Evolutionary conservation across 1,140 invertebrate genomes (phyloP).

Genomic region (Lethocerus indicus): DNA sequence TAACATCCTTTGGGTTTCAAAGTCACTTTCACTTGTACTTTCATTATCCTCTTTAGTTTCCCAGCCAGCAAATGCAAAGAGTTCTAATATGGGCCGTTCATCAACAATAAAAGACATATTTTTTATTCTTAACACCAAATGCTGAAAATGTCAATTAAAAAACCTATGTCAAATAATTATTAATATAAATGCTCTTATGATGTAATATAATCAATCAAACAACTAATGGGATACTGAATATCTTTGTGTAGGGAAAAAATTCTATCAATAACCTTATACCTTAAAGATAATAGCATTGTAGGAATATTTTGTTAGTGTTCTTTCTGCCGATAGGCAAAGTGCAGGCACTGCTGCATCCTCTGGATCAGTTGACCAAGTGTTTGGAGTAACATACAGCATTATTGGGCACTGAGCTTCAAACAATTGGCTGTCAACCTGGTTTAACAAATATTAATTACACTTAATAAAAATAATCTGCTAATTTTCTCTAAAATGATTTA

Average conservation of each 20-base stretch:
- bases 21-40: constrained; percentile 52
- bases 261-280: constrained; percentile 19
- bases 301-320: constrained; percentile 44
- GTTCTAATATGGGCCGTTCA: constrained; percentile 70
- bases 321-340: constrained; percentile 42
- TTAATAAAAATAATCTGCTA: no score
- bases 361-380: constrained; percentile 24
- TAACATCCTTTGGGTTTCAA: constrained; percentile 53
- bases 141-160: constrained; percentile 33
- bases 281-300: constrained; percentile 61
- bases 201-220: no score
- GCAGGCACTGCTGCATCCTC: constrained; percentile 32
- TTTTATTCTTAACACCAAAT: constrained; percentile 64
- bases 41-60: constrained; percentile 26
- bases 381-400: constrained; percentile 51
- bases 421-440: constrained; percentile 50
- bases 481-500: background rate
- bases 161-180: no score
- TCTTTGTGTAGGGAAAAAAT: background rate
- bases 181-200: no score
- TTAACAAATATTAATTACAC: no score
- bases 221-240: no score
- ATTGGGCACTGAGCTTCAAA: constrained; percentile 69
- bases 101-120: constrained; percentile 75
- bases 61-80: constrained; percentile 48